These are phyloP conservation scores for Dasyurus viverrinus DNA, from an alignment of 2,113 vertebrate species.

Conservation along the genomic window DNA sequence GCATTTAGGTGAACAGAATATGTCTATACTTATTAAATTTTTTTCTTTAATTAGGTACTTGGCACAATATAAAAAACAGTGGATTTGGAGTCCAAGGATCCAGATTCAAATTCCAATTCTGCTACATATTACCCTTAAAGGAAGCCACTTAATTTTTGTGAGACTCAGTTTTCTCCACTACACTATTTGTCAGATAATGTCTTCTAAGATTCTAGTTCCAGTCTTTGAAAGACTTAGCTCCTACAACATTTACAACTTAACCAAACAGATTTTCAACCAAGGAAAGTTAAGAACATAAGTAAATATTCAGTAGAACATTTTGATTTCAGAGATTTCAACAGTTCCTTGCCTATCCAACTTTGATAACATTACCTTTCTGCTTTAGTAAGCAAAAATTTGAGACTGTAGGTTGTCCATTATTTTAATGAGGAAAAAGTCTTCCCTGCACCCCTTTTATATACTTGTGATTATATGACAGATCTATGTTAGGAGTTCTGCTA, in stretches of 20 bases:
- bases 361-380: not conserved
- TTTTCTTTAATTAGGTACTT: not conserved
- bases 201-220: not conserved
- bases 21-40: not conserved
- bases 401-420: not conserved
- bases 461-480: not conserved
- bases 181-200: not conserved
- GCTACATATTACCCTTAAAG: not conserved
- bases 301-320: not conserved
- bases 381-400: not conserved
- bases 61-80: not conserved
- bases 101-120: not conserved
- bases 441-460: not conserved
- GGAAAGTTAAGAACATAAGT: not conserved
- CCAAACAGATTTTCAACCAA: not conserved
- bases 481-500: not conserved
- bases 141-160: not conserved
- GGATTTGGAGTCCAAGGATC: not conserved
- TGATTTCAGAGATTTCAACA: not conserved
- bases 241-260: not conserved
- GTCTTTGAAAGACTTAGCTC: not conserved
- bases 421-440: not conserved
- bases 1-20: not conserved
- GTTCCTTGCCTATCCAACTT: not conserved
- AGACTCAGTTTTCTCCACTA: not conserved